Conservation (phyloP, 2,113 vertebrate species). For the Periophthalmodon schlosseri region DNA sequence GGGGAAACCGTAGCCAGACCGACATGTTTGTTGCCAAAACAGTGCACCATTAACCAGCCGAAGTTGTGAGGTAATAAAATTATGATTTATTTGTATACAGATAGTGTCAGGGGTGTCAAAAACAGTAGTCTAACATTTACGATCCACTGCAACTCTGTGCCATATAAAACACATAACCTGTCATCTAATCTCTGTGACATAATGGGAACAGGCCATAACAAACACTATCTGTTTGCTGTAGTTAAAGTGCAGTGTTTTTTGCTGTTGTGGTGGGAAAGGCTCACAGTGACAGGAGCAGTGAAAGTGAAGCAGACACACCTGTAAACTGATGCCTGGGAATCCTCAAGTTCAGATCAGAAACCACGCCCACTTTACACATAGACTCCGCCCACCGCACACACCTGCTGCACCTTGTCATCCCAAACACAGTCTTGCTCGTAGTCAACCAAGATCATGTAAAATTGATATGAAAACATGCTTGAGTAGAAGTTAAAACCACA, state of each 20-base stretch:
- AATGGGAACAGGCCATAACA: constrained; percentile 15
- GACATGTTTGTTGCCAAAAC: background rate
- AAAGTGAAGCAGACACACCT: constrained; percentile 68
- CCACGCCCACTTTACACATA: constrained; percentile 40
- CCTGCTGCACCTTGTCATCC: background rate
- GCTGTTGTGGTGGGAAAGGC: constrained; percentile 54
- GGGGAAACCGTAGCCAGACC: background rate
- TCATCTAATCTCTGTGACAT: background rate
- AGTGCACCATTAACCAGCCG: background rate
- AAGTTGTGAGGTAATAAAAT: background rate
- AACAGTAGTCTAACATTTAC: background rate
- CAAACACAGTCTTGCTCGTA: background rate
- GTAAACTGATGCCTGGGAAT: constrained; percentile 63
- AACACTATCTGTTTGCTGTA: constrained; percentile 36
- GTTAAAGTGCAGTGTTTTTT: constrained; percentile 33
- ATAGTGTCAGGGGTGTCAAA: background rate
- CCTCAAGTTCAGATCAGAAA: constrained; percentile 50
- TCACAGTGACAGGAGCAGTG: constrained; percentile 58
- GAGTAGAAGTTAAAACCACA: background rate
- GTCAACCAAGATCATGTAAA: background rate
- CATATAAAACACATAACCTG: background rate
- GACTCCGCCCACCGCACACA: constrained; percentile 36
- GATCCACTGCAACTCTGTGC: background rate
- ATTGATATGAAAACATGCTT: background rate
- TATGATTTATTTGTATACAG: background rate